Evolutionary conservation across 2,888 invertebrate species (phyloP), one percentile per base, ranked within the genome.

Genomic region (Busseola fusca): DNA sequence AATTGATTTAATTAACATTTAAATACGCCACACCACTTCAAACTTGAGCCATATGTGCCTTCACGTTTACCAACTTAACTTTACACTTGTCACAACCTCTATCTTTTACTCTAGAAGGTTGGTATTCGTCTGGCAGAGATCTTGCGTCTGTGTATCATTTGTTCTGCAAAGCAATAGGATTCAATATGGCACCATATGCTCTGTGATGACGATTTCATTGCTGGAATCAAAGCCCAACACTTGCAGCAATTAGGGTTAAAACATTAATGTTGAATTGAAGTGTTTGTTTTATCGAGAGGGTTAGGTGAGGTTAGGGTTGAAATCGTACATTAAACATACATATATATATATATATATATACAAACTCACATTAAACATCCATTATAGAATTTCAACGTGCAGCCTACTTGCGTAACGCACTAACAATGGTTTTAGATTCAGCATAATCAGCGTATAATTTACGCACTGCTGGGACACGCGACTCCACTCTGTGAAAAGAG

Each of bases 161-260:
- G 79, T 82, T 54, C 25, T 67, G 57, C 10, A 27, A 48, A 27
- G 82, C 69, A 57, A 72, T 82, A 64, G 80, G 50, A 77, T 78
- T 71, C 72, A 77, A 82, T 82, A 65, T 27, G 37, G 52, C 48
- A 50, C 83, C 80, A 82, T 73, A 69, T 80, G 80, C 18, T 58
- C 25, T 50, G 21, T 81, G 69, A 80, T 82, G 83, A 58, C 74
- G 60, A 82, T 82, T 82, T 69, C 60, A 80, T 80, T 82, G 74
- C 37, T 52, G 25, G 57, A 79, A 79, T 79, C 80, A 64, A 79
- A 76, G n/a, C 48, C 74, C 25, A 40, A 73, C 69, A 73, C 82
- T 80, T 80, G 78, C 67, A 58, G 80, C 66, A 79, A 80, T 82
- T 82, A 82, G 64, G 72, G 80, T 52, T 69, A 67, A 54, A 82